A percentile compares a stretch with the other conserved stretches of the same genome.
Conservation (phyloP, 1,140 invertebrate species). For the Cecropterus lyciades region DNA sequence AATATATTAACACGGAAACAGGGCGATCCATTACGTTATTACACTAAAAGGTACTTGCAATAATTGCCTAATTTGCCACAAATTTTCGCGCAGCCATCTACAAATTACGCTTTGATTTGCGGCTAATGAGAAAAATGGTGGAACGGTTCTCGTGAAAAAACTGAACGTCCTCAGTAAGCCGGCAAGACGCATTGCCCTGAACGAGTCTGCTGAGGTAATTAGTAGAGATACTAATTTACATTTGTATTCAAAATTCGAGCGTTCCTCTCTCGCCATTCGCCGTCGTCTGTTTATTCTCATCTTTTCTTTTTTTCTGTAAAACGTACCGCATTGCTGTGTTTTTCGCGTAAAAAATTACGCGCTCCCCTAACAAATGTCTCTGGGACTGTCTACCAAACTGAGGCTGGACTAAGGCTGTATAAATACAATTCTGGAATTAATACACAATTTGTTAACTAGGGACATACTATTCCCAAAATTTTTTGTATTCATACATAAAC, state of each 20-base stretch:
- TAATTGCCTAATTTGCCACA: slow-evolving; percentile 39
- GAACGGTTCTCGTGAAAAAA: slow-evolving; percentile 74
- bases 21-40: slow-evolving; percentile 33
- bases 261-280: slow-evolving; percentile 77
- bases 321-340: slow-evolving; percentile 82
- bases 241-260: slow-evolving; percentile 86
- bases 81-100: slow-evolving; percentile 45
- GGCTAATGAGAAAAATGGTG: slow-evolving; percentile 76
- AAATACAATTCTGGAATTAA: slow-evolving; percentile 20
- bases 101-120: slow-evolving; percentile 75
- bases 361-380: slow-evolving; percentile 75
- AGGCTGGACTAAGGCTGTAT: slow-evolving; percentile 29
- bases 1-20: slow-evolving; percentile 34
- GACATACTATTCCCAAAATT: too few relatives aligned
- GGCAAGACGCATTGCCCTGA: slow-evolving; percentile 79
- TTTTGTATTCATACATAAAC: too few relatives aligned
- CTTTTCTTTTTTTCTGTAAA: slow-evolving; percentile 73
- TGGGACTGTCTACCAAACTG: slow-evolving; percentile 60
- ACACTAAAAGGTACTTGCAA: slow-evolving; percentile 38
- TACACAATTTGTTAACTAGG: slow-evolving; percentile 7
- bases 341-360: slow-evolving; percentile 80
- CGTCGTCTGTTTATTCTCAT: slow-evolving; percentile 83
- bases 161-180: slow-evolving; percentile 73
- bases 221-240: slow-evolving; percentile 85
- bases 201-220: slow-evolving; percentile 82